Evolutionary conservation across 1,140 invertebrate species (phyloP), one percentile per base, ranked within the genome.

Genomic region (Orius insidiosus): DNA sequence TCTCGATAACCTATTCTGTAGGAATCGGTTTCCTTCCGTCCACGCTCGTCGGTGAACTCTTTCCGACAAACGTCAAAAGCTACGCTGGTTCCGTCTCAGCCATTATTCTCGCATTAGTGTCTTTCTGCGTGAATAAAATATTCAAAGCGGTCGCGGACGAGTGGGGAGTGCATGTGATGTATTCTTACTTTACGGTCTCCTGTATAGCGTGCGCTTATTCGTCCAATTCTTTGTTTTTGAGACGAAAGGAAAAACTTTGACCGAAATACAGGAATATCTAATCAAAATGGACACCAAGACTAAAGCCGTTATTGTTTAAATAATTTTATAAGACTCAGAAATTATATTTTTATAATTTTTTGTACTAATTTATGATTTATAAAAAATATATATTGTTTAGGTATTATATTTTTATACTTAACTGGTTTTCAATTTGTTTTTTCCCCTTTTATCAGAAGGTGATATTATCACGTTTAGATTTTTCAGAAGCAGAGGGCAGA

Each of bases 221-320:
- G 32, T 48, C 7, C 14, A 50, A 16, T 49, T 51, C 10, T 46
- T 49, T 9, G 48, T 55, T 6, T 50, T 55, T 30, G 85, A 89
- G 63, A 89, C 85, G 0, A 87, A 85, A 63, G 80, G 79, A 10
- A 78, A 82, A 63, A 75, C 71, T 39, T 68, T 85, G 30, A 68
- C 76, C 48, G 70, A 88, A 63, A 86, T 89, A 18, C 77, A 80
- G 54, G 66, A 73, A 24, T 24, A 24, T 7, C 7, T 24, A 24
- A 24, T 24, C 24, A 24, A 24, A 24, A 24, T 24, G 24, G 24
- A 24, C 24, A 24, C 24, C 24, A 24, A 24, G 24, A 24, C 24
- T 24, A 24, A 24, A 7, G 24, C 24, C 7, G 24, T 24, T 24
- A 24, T 24, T 24, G 24, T 24, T 7, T 24, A 7, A 24, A 24